A percentile compares a stretch with the other conserved stretches of the same genome.
Conservation (phyloP, 1,140 invertebrate genomes). For the Anoplolepis gracilipes region DNA sequence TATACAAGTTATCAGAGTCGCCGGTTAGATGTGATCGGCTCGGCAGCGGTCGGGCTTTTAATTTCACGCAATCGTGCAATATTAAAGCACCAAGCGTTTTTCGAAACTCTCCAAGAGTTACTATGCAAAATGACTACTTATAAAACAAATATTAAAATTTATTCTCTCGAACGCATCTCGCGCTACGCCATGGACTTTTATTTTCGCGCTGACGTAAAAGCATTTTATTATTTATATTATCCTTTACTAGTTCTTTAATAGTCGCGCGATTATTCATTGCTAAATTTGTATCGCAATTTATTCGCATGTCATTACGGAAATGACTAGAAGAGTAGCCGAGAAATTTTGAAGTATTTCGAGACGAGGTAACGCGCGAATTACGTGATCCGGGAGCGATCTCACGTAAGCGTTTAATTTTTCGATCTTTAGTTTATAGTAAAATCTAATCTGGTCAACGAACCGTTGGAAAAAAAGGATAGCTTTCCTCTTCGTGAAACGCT, state of each 20-base stretch:
- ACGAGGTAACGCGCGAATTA: not conserved
- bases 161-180: constrained; percentile 24
- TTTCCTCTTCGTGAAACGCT: constrained; percentile 8
- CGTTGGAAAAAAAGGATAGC: not conserved
- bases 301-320: not conserved
- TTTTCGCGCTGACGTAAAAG: constrained; percentile 11
- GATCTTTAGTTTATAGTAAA: not conserved
- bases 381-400: not conserved
- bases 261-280: not conserved
- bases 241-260: not conserved
- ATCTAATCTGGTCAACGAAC: not conserved
- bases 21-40: not conserved
- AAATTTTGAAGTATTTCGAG: not conserved
- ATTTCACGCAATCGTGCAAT: constrained; percentile 11
- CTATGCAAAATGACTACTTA: constrained; percentile 43
- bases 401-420: not conserved
- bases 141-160: constrained; percentile 53
- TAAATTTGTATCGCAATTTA: constrained; percentile 7
- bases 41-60: not conserved
- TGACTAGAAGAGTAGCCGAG: not conserved
- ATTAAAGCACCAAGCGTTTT: not conserved
- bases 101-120: constrained; percentile 31
- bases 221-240: constrained; percentile 44
- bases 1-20: constrained; percentile 6
- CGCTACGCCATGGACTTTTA: constrained; percentile 1